phyloP scores from a whole-genome alignment of 2,888 invertebrate species.

The Tipula helvola region DNA sequence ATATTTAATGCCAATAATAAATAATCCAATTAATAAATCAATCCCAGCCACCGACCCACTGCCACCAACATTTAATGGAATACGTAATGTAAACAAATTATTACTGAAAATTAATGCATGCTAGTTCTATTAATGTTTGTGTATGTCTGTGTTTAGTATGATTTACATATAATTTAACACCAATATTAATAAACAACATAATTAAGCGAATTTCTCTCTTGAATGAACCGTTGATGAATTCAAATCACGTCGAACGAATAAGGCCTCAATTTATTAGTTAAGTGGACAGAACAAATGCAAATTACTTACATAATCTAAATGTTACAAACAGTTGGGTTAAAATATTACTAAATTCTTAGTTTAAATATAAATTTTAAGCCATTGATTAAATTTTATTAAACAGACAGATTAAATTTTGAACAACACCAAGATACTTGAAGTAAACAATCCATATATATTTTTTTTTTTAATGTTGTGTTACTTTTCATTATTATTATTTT shows the following conservation, averaged over 20 bases:
- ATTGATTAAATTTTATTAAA: too few species aligned
- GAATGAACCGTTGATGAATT: background rate
- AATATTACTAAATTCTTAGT: too few species aligned
- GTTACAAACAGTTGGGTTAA: too few species aligned
- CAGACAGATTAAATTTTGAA: too few species aligned
- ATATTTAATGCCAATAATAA: background rate
- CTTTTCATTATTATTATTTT: too few species aligned
- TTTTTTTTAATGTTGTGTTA: too few species aligned
- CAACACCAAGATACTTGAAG: too few species aligned
- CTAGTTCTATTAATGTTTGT: background rate
- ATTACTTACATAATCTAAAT: too few species aligned
- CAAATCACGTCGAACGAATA: background rate
- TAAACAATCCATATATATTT: too few species aligned
- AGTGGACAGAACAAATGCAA: background rate
- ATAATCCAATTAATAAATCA: background rate
- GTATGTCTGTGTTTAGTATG: background rate
- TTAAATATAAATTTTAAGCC: too few species aligned
- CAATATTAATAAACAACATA: background rate
- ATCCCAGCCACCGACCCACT: background rate
- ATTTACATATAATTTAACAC: background rate
- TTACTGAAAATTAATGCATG: background rate
- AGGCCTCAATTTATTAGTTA: background rate
- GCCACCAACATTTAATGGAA: background rate
- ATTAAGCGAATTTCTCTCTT: background rate
- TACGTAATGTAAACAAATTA: background rate